phyloP scores from a whole-genome alignment of 2,113 vertebrate genomes.

The Protobothrops mucrosquamatus region DNA sequence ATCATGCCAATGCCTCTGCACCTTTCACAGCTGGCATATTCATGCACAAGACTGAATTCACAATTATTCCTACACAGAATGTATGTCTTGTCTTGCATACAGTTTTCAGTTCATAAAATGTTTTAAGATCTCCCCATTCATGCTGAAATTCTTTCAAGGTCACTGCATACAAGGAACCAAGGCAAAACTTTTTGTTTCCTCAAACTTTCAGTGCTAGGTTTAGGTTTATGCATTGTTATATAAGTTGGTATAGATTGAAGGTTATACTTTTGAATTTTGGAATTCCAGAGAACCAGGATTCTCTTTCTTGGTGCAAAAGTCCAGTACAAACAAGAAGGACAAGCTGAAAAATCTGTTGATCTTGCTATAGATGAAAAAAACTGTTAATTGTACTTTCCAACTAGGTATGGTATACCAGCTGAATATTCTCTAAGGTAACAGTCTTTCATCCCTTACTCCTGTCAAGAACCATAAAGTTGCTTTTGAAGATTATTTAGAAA shows the following conservation, averaged over 20 bases:
- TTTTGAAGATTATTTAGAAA: background rate
- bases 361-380: background rate
- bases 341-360: background rate
- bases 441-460: background rate
- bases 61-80: background rate
- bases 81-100: background rate
- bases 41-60: background rate
- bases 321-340: background rate
- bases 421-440: background rate
- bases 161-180: background rate
- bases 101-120: background rate
- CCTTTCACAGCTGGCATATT: background rate
- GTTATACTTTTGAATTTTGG: background rate
- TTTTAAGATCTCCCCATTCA: background rate
- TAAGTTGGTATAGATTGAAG: background rate
- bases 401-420: background rate
- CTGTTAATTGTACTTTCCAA: background rate
- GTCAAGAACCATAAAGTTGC: background rate
- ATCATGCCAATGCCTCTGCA: background rate
- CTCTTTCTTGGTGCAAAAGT: background rate
- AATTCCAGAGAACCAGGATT: background rate
- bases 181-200: background rate
- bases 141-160: background rate
- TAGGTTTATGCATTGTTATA: background rate
- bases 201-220: background rate